A percentile compares a stretch with the other conserved stretches of the same genome.
Conservation (phyloP, 2,797 vertebrate species). For the Falco cherrug region DNA sequence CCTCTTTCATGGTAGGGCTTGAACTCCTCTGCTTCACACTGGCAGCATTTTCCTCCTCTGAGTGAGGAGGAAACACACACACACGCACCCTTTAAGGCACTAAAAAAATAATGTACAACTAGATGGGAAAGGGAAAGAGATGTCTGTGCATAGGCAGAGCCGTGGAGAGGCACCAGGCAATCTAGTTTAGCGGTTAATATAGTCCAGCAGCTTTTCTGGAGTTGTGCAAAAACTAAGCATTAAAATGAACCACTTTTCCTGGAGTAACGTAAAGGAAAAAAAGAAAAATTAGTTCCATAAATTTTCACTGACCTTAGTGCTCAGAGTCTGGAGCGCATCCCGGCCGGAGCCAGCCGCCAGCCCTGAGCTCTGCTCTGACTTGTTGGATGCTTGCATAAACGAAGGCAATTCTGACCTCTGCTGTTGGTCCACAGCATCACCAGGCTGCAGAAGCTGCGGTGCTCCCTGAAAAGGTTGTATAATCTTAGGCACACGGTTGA, state of each 20-base stretch:
- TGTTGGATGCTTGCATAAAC: neutral
- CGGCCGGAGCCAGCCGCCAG: accelerated
- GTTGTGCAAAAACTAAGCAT: neutral
- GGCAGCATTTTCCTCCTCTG: neutral
- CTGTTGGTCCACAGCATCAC: slow-evolving; percentile 10
- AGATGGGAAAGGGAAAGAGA: neutral
- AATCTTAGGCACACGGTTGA: neutral
- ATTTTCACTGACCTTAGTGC: neutral
- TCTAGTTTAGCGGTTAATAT: neutral
- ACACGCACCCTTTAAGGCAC: too few species aligned
- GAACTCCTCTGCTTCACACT: neutral
- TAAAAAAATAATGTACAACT: neutral
- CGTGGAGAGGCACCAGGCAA: neutral
- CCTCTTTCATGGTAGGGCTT: neutral
- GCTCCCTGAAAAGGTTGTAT: neutral
- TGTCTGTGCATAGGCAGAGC: neutral
- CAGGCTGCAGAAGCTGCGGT: neutral
- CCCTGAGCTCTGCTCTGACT: neutral
- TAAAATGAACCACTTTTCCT: neutral
- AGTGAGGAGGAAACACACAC: neutral
- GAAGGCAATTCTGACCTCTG: slow-evolving; percentile 52
- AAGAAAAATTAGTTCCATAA: neutral
- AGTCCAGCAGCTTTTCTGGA: neutral
- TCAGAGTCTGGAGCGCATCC: neutral
- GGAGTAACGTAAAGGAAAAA: neutral